These are phyloP conservation scores for Nomada fabriciana DNA, from an alignment of 2,888 invertebrate species.

Conservation along the genomic window DNA sequence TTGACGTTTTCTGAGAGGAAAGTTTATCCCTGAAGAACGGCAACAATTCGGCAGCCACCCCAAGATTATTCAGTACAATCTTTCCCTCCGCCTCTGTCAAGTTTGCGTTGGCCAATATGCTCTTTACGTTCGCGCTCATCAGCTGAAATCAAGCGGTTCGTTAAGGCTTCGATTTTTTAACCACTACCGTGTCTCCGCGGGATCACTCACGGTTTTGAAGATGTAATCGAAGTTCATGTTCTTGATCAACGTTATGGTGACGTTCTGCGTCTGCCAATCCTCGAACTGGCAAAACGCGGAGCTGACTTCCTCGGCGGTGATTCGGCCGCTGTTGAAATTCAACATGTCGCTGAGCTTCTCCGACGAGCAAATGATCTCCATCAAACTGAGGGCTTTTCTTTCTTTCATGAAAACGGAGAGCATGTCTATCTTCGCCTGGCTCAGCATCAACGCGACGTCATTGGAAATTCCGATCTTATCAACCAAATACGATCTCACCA, in stretches of 20 bases:
- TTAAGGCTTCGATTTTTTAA: not conserved
- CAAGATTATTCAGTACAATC: conserved; percentile 83
- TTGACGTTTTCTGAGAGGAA: conserved; percentile 57
- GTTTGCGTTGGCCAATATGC: conserved; percentile 85
- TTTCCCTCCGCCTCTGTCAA: conserved; percentile 85
- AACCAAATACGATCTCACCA: conserved; percentile 75
- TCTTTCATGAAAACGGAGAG: conserved; percentile 79
- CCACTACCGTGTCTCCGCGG: too few relatives aligned
- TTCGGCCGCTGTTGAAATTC: conserved; percentile 69
- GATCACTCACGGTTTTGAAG: conserved; percentile 75
- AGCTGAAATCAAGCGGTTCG: conserved; percentile 79
- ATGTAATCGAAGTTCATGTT: conserved; percentile 84
- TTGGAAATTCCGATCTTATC: conserved; percentile 74
- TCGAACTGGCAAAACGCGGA: conserved; percentile 85
- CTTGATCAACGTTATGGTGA: conserved; percentile 83
- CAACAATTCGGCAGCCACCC: conserved; percentile 84
- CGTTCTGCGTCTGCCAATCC: conserved; percentile 83
- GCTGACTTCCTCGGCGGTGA: conserved; percentile 80
- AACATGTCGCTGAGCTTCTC: conserved; percentile 77
- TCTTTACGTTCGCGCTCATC: conserved; percentile 84
- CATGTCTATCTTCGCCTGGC: conserved; percentile 79
- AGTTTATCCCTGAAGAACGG: conserved; percentile 83
- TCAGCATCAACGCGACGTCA: conserved; percentile 71
- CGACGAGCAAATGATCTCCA: conserved; percentile 79
- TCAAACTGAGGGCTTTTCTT: conserved; percentile 73